These are phyloP conservation scores for Lateolabrax maculatus DNA, from an alignment of 2,797 vertebrate genomes.

Conservation along the genomic window DNA sequence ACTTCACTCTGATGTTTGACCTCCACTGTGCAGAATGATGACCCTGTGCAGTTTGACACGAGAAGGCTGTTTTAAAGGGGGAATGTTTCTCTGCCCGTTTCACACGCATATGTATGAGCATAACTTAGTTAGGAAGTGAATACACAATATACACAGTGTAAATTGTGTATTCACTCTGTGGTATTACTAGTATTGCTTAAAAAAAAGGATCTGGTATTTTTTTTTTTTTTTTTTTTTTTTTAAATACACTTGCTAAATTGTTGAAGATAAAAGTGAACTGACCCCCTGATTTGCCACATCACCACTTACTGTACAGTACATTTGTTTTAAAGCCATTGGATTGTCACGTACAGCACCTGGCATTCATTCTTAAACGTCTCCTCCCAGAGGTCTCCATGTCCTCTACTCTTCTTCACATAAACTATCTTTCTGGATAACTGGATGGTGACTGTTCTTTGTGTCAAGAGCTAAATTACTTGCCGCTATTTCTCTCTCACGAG, in stretches of 20 bases:
- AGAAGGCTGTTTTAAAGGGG: neutral
- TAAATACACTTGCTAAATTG: neutral
- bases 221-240: too few species aligned
- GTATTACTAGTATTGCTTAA: neutral
- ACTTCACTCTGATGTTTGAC: neutral
- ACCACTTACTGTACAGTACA: neutral
- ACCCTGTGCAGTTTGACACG: neutral
- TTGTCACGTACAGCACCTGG: conserved; percentile 3
- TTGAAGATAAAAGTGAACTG: neutral
- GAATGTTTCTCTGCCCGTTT: neutral
- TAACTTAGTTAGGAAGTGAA: neutral
- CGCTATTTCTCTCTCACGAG: conserved; percentile 17
- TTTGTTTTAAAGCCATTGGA: conserved; percentile 12
- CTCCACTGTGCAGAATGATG: neutral
- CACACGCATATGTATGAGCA: neutral
- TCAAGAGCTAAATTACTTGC: conserved; percentile 42
- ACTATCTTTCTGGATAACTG: conserved; percentile 22
- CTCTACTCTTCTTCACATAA: conserved; percentile 30
- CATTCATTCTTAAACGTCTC: conserved; percentile 9
- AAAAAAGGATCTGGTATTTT: neutral
- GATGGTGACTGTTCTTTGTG: conserved; percentile 21
- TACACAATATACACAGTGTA: neutral
- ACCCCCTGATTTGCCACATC: neutral
- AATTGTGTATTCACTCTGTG: neutral
- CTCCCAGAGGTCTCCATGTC: conserved; percentile 17